Conservation (phyloP, 2,113 vertebrate genomes). For the Epinephelus fuscoguttatus region DNA sequence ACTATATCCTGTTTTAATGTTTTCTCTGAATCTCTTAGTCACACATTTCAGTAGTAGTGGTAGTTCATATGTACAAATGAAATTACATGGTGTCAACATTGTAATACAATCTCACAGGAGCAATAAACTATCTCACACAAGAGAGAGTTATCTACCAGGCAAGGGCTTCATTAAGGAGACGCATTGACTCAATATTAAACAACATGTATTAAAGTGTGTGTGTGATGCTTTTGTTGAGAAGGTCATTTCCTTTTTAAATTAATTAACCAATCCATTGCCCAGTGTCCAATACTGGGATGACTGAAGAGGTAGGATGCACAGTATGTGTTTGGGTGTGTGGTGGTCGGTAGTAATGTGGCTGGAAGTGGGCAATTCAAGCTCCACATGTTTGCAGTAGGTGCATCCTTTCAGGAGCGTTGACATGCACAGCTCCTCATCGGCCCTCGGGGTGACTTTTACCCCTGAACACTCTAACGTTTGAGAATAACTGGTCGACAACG, state of each 20-base stretch:
- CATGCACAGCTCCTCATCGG: not conserved
- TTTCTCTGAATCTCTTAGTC: not conserved
- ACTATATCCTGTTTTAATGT: not conserved
- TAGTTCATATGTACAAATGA: no score
- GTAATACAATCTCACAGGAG: not conserved
- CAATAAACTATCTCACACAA: no score
- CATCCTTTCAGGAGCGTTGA: not conserved
- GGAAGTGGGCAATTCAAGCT: not conserved
- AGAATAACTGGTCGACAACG: conserved; percentile 60
- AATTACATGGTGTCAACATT: not conserved
- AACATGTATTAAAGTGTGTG: not conserved
- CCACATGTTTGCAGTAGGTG: conserved; percentile 29
- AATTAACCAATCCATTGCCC: not conserved
- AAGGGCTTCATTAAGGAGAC: not conserved
- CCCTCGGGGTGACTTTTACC: conserved; percentile 50
- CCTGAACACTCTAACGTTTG: conserved; percentile 42
- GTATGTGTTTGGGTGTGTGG: not conserved
- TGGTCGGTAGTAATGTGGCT: not conserved
- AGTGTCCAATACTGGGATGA: not conserved
- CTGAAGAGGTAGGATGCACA: not conserved
- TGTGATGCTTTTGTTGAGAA: not conserved
- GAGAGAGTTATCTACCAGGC: not conserved
- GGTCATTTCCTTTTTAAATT: not conserved
- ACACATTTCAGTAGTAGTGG: not conserved
- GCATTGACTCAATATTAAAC: not conserved